A percentile compares a stretch with the other conserved stretches of the same genome.
Evolutionary conservation across 1,140 invertebrate species (phyloP).

Genomic region (Solenopsis invicta): DNA sequence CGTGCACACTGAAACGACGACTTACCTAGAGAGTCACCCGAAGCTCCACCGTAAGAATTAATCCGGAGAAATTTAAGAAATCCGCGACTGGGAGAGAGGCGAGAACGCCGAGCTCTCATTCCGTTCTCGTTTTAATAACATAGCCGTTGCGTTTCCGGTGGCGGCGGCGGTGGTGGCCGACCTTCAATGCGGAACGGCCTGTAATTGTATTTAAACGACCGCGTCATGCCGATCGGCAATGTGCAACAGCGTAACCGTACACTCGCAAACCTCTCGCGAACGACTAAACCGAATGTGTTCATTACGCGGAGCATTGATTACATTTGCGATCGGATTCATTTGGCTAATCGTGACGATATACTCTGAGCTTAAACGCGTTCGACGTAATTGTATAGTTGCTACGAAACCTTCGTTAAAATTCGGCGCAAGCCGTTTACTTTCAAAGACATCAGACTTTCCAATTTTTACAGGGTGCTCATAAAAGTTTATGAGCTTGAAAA

Average conservation of each 20-base stretch:
- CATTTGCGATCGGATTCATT: conserved; percentile 43
- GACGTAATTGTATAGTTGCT: conserved; percentile 29
- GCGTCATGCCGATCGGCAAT: conserved; percentile 43
- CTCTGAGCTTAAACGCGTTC: conserved; percentile 5
- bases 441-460: background rate
- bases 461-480: background rate
- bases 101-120: background rate
- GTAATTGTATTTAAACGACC: conserved; percentile 48
- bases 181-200: background rate
- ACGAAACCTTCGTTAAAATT: conserved; percentile 25
- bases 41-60: conserved; percentile 45
- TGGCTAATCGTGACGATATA: conserved; percentile 36
- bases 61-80: conserved; percentile 60
- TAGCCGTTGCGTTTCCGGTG: background rate
- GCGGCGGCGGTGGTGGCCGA: background rate
- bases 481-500: conserved; percentile 18
- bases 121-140: conserved; percentile 48
- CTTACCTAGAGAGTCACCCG: conserved; percentile 38
- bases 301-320: conserved; percentile 32
- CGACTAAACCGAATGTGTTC: conserved; percentile 36
- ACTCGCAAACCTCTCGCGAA: conserved; percentile 30
- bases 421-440: background rate
- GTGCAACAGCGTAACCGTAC: conserved; percentile 5
- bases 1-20: conserved; percentile 29
- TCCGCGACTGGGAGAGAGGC: background rate